phyloP scores from a whole-genome alignment of 2,797 vertebrate species.

The Chelonia mydas region DNA sequence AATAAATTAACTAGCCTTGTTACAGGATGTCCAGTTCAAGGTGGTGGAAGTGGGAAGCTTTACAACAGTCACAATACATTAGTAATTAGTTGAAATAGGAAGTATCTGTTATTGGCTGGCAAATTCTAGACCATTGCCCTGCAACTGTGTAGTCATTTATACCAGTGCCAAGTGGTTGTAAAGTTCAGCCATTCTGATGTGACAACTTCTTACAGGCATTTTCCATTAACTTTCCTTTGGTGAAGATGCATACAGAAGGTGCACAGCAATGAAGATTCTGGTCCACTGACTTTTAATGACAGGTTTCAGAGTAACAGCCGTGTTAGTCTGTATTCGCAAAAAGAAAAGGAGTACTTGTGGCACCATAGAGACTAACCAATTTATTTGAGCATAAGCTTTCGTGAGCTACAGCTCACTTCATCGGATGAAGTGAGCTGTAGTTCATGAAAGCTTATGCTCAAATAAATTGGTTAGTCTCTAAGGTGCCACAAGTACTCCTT shows the following conservation, averaged over 20 bases:
- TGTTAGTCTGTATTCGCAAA: no score
- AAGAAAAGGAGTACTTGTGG: no score
- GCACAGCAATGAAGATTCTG: background rate
- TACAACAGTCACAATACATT: background rate
- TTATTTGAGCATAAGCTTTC: no score
- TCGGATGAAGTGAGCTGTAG: no score
- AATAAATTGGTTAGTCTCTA: no score
- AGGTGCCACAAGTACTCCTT: no score
- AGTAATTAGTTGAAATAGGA: background rate
- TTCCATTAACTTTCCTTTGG: background rate
- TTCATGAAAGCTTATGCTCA: no score
- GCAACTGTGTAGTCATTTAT: background rate
- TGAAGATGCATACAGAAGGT: background rate
- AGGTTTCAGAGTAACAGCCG: no score
- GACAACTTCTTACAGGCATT: background rate
- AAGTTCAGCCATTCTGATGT: background rate
- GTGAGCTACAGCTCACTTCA: no score
- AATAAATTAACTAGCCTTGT: background rate
- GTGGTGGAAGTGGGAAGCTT: background rate
- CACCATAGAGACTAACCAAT: no score
- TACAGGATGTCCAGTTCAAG: background rate
- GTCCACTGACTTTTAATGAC: background rate
- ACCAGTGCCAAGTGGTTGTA: background rate
- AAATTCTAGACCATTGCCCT: background rate
- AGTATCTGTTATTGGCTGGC: background rate